Conservation (phyloP, 2,113 vertebrate genomes). For the Lipotes vexillifer region DNA sequence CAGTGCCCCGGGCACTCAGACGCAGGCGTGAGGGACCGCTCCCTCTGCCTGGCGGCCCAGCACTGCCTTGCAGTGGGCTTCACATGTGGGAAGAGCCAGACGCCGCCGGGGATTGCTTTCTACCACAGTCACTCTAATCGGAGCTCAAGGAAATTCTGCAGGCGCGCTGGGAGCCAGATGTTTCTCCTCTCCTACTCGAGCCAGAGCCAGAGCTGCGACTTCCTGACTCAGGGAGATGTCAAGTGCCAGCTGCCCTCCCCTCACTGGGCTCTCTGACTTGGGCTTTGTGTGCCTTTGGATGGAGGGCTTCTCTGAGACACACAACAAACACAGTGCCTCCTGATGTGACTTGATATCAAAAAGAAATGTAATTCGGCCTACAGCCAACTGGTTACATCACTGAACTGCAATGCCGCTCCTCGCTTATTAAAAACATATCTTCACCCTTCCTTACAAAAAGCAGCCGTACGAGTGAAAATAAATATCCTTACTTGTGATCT, state of each 20-base stretch:
- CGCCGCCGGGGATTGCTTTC: slow-evolving; percentile 78
- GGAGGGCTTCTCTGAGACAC: slow-evolving; percentile 34
- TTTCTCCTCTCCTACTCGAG: slow-evolving; percentile 43
- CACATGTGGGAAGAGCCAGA: slow-evolving; percentile 87
- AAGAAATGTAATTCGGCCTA: background rate
- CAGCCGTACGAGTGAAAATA: background rate
- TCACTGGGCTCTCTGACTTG: background rate
- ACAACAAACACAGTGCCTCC: slow-evolving; percentile 31
- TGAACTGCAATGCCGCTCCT: slow-evolving; percentile 11
- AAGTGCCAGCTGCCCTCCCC: background rate
- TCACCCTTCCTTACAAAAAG: background rate
- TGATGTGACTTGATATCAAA: slow-evolving; percentile 39
- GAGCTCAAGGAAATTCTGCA: slow-evolving; percentile 82
- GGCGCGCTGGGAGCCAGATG: slow-evolving; percentile 59
- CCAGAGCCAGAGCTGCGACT: slow-evolving; percentile 3
- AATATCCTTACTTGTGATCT: background rate
- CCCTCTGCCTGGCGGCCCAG: slow-evolving; percentile 74
- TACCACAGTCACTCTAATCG: slow-evolving; percentile 90
- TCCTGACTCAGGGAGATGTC: slow-evolving; percentile 20
- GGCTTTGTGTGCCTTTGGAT: slow-evolving; percentile 47
- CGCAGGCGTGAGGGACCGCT: slow-evolving; percentile 53
- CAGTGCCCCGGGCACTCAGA: background rate
- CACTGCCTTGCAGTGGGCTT: slow-evolving; percentile 81
- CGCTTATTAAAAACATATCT: slow-evolving; percentile 47
- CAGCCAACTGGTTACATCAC: slow-evolving; percentile 60